Percentiles rank a stretch among this genome's conserved stretches.
phyloP scores from a whole-genome alignment of 2,888 invertebrate genomes.

The Chloromyia formosa region DNA sequence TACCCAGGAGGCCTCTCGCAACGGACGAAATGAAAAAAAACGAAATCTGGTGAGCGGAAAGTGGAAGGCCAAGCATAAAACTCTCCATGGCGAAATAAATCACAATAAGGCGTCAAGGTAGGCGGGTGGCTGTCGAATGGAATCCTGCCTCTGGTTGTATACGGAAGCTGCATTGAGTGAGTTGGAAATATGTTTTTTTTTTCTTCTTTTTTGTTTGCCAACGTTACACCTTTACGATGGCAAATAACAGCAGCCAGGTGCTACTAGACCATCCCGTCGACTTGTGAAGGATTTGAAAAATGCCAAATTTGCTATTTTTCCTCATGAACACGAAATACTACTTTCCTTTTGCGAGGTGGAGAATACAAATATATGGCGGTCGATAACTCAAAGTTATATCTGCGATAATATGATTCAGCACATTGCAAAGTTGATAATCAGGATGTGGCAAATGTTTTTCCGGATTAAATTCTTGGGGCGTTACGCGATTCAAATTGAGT shows the following conservation, averaged over 20 bases:
- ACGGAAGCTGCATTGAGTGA: constrained; percentile 16
- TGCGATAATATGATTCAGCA: background rate
- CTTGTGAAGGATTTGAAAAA: constrained; percentile 28
- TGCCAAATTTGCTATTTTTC: constrained; percentile 25
- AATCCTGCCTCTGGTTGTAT: background rate
- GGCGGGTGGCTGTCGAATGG: constrained; percentile 27
- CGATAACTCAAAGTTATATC: constrained; percentile 11
- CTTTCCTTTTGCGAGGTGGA: constrained; percentile 3
- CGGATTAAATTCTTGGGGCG: no score
- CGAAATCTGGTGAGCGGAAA: constrained; percentile 11
- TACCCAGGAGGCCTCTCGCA: background rate
- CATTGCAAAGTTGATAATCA: background rate
- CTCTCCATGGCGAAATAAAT: constrained; percentile 31
- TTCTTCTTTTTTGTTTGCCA: background rate
- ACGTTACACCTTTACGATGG: constrained; percentile 12
- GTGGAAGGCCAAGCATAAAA: constrained; percentile 14
- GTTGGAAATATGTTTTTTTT: background rate
- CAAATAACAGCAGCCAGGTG: constrained; percentile 10
- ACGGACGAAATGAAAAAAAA: constrained; percentile 12
- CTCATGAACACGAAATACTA: constrained; percentile 18
- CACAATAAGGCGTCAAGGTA: constrained; percentile 43
- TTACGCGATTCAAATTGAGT: no score
- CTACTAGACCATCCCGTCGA: background rate
- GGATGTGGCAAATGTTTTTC: no score
- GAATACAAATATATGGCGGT: constrained; percentile 27